These are phyloP conservation scores for Leucophenga varia DNA, from an alignment of 1,140 invertebrate genomes.

Conservation along the genomic window DNA sequence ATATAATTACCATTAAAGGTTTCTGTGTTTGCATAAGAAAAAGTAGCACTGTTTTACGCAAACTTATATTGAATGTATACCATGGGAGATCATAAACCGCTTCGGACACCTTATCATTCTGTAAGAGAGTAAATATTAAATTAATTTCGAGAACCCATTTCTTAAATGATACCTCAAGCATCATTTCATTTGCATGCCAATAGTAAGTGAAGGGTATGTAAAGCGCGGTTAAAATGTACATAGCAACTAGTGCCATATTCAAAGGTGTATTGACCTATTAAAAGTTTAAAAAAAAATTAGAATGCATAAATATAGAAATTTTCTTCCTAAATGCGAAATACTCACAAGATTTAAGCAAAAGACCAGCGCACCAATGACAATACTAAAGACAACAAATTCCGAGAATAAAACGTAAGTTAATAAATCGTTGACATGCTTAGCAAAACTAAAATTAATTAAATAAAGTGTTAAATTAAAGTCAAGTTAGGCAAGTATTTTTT, in stretches of 20 bases:
- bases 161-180: constrained; percentile 7
- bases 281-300: too few species aligned
- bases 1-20: constrained; percentile 17
- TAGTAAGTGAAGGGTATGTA: constrained; percentile 23
- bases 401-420: constrained; percentile 17
- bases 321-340: too few species aligned
- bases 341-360: constrained; percentile 26
- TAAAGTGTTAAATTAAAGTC: neutral
- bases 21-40: constrained; percentile 14
- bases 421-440: constrained; percentile 12
- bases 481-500: too few species aligned
- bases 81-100: neutral
- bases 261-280: too few species aligned
- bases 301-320: too few species aligned
- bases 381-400: constrained; percentile 17
- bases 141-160: too few species aligned
- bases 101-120: too few species aligned
- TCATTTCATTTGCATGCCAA: constrained; percentile 21
- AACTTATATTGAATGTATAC: constrained; percentile 3
- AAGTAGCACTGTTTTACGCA: constrained; percentile 13
- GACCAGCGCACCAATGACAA: constrained; percentile 15
- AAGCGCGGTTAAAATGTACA: constrained; percentile 23
- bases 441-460: constrained; percentile 7
- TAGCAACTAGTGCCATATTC: constrained; percentile 11
- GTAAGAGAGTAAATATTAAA: too few species aligned